Evolutionary conservation across 2,113 vertebrate genomes (phyloP).

Genomic region (Ciconia stormi): DNA sequence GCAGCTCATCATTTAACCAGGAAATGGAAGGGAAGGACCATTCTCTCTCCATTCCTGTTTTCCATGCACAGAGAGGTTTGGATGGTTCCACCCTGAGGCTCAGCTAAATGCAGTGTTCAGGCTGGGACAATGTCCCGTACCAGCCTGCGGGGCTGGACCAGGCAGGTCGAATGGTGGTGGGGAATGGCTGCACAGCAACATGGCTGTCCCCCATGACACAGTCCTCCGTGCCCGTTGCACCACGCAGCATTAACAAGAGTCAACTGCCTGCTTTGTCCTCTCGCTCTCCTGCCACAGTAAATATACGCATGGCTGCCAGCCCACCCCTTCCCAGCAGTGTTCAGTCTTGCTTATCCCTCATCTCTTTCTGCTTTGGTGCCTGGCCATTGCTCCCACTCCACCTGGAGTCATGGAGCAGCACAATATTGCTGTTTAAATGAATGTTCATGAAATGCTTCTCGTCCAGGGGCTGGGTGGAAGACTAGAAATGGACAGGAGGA

Average conservation of each 20-base stretch:
- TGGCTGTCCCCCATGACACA: not conserved
- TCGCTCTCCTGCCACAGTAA: not conserved
- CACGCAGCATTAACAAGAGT: fast-evolving
- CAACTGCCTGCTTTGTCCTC: not conserved
- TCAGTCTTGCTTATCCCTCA: not conserved
- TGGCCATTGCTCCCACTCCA: not conserved
- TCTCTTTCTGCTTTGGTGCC: not conserved
- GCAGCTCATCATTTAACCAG: not conserved
- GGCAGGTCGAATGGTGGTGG: not conserved
- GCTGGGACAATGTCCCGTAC: not conserved
- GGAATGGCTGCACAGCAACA: not conserved
- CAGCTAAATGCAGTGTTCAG: not conserved
- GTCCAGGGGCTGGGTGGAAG: not conserved
- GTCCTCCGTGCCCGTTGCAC: not conserved
- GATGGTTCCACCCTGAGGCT: not conserved
- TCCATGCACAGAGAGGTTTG: not conserved
- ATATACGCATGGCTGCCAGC: fast-evolving
- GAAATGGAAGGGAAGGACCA: not conserved
- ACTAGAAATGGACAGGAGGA: not conserved
- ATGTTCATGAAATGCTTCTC: not conserved
- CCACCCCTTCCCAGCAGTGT: not conserved
- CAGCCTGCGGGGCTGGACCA: fast-evolving
- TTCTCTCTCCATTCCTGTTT: not conserved
- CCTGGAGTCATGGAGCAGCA: not conserved
- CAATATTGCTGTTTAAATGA: not conserved